Conservation (phyloP, 1,140 invertebrate species). For the Rhopalosiphum maidis region DNA sequence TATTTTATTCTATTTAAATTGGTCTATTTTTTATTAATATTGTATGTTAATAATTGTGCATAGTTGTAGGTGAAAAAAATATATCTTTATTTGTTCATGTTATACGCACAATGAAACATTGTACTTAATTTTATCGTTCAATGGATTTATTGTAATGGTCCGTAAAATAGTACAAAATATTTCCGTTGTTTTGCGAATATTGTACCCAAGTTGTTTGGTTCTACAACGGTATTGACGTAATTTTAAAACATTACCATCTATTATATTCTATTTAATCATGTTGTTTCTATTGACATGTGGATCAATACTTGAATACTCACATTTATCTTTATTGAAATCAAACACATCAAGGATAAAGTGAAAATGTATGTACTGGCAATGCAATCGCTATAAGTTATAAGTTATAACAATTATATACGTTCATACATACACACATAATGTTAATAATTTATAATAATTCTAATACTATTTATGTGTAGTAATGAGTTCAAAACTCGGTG, state of each 20-base stretch:
- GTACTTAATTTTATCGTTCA: not conserved
- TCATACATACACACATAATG: too few relatives aligned
- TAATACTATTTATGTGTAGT: too few relatives aligned
- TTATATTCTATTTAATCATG: not conserved
- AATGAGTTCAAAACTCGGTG: too few relatives aligned
- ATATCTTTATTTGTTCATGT: not conserved
- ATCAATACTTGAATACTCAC: not conserved
- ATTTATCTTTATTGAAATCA: conserved; percentile 26
- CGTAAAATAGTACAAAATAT: not conserved
- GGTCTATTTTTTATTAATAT: not conserved
- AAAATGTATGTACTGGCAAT: not conserved
- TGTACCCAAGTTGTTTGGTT: not conserved
- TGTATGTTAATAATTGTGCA: not conserved
- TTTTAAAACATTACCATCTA: not conserved
- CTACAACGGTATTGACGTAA: not conserved
- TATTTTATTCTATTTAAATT: not conserved
- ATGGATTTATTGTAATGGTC: not conserved
- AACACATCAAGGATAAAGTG: not conserved
- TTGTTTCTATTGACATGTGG: not conserved
- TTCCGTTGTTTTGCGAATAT: not conserved
- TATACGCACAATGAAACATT: not conserved
- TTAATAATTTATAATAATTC: too few relatives aligned
- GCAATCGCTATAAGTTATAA: not conserved
- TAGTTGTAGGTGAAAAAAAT: not conserved
- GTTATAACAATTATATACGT: not conserved